Base-by-base conservation (phyloP, 2,888 invertebrate genomes). In the Lycophotia porphyrea region DNA sequence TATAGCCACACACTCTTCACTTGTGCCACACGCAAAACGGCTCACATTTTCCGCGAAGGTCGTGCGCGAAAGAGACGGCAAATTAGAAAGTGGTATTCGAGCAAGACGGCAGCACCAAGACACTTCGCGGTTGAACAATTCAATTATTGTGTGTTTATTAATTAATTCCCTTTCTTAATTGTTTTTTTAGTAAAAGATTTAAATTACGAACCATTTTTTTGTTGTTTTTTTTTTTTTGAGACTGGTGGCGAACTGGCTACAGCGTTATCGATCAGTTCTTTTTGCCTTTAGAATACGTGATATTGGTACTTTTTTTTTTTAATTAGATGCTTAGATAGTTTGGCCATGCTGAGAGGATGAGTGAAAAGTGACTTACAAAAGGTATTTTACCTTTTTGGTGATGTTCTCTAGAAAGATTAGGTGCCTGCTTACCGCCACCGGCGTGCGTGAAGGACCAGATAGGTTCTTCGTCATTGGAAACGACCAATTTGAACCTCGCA, bases 61-160 rank as follows among this genome's bases (percentile, higher is more conserved):
- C 88, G 86, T 70, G 86, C 36, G 88, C 21, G 85, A 91, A 47
- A 39, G 87, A 88, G 90, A 90, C 82, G 73, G 80, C 81, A 71
- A 55, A 89, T 89, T 90, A 89, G 92, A 92, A 91, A 91, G 92
- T 89, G 85, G 71, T 73, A 84, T 73, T 70, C 82, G 90, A 91
- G 83, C 82, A 86, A 88, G 90, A 91, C 83, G 74, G 72, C 58
- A 74, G 47, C 52, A 49, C 74, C 39, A 27, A 72, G 76, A 71
- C 66, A 83, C 72, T 85, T 79, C 67, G 75, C 74, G 80, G 84
- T 60, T 78, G 61, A 52, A 74, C 71, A 84, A 85, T 84, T 81
- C 76, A 81, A 81, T 74, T 78, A 86, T 84, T 81, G 76, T 73
- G 65, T 78, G 66, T 81, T 76, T 78, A 74, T 81, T 82, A 80